Conservation (phyloP, 2,797 vertebrate species). For the Tenualosa ilisha region DNA sequence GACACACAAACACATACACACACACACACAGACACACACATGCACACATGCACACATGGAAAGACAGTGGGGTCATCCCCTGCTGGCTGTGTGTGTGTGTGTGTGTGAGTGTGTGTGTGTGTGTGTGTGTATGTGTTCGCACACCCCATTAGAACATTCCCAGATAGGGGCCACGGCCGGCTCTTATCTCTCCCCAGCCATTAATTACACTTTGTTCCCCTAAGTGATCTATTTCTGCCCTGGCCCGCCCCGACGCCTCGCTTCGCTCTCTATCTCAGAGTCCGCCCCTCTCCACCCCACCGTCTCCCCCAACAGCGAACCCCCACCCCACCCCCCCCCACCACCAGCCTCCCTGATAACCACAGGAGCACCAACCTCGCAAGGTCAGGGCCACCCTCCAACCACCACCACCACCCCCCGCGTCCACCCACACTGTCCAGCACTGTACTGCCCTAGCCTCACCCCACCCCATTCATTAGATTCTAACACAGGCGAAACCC, state of each 20-base stretch:
- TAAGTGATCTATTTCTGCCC: constrained; percentile 86
- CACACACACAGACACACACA: constrained; percentile 31
- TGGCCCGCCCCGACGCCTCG: constrained; percentile 72
- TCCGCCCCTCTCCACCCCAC: constrained; percentile 14
- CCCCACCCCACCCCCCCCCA: constrained; percentile 46
- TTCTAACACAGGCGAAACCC: constrained; percentile 37
- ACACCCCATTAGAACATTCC: constrained; percentile 84
- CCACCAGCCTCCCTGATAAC: constrained; percentile 58
- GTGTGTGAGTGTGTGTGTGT: too few relatives aligned
- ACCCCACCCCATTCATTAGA: constrained; percentile 42
- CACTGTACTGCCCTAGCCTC: not conserved
- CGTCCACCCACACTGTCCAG: not conserved
- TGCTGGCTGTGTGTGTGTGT: constrained; percentile 76
- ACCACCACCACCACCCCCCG: constrained; percentile 52
- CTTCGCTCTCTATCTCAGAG: constrained; percentile 59
- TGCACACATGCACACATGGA: constrained; percentile 47
- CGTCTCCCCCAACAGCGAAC: constrained; percentile 18
- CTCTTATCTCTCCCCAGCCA: constrained; percentile 81
- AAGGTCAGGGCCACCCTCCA: constrained; percentile 55
- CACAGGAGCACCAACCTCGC: constrained; percentile 51
- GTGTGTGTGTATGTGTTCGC: constrained; percentile 50
- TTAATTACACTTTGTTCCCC: constrained; percentile 88
- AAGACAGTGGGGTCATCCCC: constrained; percentile 59
- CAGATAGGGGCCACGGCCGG: constrained; percentile 75
- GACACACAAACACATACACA: constrained; percentile 44